These are phyloP conservation scores for Notamacropus eugenii DNA, from an alignment of 2,797 vertebrate genomes.

Conservation along the genomic window DNA sequence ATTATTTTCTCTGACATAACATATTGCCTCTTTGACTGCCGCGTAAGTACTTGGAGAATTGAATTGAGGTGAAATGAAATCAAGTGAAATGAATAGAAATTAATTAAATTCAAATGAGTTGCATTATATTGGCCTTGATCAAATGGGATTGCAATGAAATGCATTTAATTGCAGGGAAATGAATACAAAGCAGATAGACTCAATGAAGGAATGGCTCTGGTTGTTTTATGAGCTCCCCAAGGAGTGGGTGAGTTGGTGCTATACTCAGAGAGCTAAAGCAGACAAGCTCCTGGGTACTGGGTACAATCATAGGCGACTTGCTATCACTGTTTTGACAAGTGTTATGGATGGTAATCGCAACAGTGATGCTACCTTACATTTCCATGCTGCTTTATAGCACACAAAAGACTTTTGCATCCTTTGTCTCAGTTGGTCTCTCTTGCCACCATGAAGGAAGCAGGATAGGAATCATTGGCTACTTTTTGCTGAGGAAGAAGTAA, in stretches of 20 bases:
- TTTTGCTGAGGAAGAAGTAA: neutral
- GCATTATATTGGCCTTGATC: neutral
- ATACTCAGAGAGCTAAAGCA: neutral
- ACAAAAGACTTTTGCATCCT: neutral
- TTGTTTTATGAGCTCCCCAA: neutral
- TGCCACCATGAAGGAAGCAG: neutral
- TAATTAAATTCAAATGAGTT: slow-evolving; percentile 5
- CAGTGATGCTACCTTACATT: neutral
- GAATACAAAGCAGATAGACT: neutral
- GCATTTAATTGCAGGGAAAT: slow-evolving; percentile 3
- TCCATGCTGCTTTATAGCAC: neutral
- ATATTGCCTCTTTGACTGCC: neutral
- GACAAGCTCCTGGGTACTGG: neutral
- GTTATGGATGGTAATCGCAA: neutral
- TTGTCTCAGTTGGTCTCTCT: neutral
- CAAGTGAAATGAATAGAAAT: neutral
- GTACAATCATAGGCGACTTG: neutral
- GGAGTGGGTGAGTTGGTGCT: neutral
- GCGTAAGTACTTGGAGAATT: neutral
- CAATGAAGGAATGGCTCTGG: neutral
- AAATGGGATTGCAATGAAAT: neutral
- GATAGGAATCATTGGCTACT: neutral
- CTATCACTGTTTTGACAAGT: neutral
- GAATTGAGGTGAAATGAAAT: slow-evolving; percentile 4
- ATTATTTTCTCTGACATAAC: neutral